A percentile compares a stretch with the other conserved stretches of the same genome.
These are phyloP conservation scores for Panonychus citri DNA, from an alignment of 1,140 invertebrate genomes.

Conservation along the genomic window DNA sequence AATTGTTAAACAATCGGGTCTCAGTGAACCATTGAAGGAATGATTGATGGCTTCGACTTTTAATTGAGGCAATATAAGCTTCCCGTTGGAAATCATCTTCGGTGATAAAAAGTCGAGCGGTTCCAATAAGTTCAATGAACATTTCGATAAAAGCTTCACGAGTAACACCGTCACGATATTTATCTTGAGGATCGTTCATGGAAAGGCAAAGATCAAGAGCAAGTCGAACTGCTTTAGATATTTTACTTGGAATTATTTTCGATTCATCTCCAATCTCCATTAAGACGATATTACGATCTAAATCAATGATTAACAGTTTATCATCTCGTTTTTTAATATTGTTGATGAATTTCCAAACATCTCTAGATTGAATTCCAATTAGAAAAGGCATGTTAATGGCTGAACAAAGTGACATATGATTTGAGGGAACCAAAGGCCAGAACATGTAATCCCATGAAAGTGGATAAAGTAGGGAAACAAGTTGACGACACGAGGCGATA, in stretches of 20 bases:
- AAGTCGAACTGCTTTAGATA: background rate
- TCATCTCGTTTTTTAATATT: background rate
- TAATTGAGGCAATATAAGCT: background rate
- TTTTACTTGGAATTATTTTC: background rate
- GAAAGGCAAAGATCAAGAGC: background rate
- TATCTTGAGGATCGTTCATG: background rate
- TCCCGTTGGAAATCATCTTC: background rate
- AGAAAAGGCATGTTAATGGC: background rate
- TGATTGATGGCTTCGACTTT: background rate
- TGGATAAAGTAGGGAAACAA: background rate
- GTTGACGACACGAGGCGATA: background rate
- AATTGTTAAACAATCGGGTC: background rate
- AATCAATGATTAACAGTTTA: background rate
- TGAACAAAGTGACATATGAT: background rate
- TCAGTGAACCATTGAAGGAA: background rate
- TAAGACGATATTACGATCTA: background rate
- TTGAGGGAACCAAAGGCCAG: background rate
- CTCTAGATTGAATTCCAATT: background rate
- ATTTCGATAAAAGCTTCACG: background rate
- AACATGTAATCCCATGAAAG: slow-evolving; percentile 1
- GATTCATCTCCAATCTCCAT: background rate
- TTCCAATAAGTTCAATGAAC: background rate
- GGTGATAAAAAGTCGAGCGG: background rate
- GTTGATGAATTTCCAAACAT: background rate
- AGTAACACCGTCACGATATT: background rate